These are phyloP conservation scores for Cyrtorhinus lividipennis DNA, from an alignment of 1,140 invertebrate species.

Conservation along the genomic window DNA sequence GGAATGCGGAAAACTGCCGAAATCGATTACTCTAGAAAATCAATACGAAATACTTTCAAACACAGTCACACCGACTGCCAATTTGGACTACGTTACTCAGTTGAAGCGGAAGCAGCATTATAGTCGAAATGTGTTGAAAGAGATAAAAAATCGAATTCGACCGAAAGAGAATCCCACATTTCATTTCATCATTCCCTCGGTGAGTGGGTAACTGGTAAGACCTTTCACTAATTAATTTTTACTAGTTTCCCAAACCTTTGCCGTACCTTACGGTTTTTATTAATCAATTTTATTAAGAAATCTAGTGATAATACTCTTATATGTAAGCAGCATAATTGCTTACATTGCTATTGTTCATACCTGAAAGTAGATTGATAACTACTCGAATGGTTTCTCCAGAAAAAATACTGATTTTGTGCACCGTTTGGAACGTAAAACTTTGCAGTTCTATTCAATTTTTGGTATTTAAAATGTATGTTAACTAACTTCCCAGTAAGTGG, in stretches of 20 bases:
- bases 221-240: neutral
- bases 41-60: constrained; percentile 28
- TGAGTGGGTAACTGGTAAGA: constrained; percentile 12
- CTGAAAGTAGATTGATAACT: neutral
- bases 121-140: constrained; percentile 20
- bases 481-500: too few species aligned
- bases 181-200: constrained; percentile 21
- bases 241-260: neutral
- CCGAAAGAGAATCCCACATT: constrained; percentile 10
- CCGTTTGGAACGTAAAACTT: too few species aligned
- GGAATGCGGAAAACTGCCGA: too few species aligned
- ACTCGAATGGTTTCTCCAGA: too few species aligned
- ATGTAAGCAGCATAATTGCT: neutral
- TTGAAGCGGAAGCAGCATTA: constrained; percentile 27
- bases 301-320: too few species aligned
- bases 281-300: neutral
- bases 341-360: neutral
- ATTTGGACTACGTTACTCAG: constrained; percentile 35
- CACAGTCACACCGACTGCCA: constrained; percentile 34
- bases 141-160: constrained; percentile 9
- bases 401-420: too few species aligned
- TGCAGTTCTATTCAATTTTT: too few species aligned
- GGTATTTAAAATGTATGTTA: too few species aligned
- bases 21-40: constrained; percentile 23
- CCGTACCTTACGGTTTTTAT: neutral